Evolutionary conservation across 2,113 vertebrate genomes (phyloP).

Genomic region (Menidia beryllina): DNA sequence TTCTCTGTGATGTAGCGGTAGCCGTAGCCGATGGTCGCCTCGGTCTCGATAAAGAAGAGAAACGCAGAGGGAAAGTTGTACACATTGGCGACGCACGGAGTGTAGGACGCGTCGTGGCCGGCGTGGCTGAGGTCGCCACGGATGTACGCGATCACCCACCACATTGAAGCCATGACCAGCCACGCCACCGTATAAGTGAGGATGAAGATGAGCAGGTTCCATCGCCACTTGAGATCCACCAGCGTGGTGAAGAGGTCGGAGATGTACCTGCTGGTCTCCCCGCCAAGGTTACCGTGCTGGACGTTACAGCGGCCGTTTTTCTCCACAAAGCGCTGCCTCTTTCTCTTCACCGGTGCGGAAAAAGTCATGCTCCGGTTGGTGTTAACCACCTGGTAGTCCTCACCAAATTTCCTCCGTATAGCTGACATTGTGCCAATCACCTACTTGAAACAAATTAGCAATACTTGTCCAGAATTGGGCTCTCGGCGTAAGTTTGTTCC

Average conservation of each 20-base stretch:
- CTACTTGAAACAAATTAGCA: not conserved
- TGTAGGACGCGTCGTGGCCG: conserved; percentile 81
- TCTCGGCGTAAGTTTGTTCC: conserved; percentile 62
- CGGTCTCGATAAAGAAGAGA: conserved; percentile 91
- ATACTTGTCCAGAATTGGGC: conserved; percentile 25
- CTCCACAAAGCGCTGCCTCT: conserved; percentile 89
- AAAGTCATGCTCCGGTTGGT: conserved; percentile 69
- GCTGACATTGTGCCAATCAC: conserved; percentile 78
- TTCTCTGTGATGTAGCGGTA: conserved; percentile 90
- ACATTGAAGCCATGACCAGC: conserved; percentile 92
- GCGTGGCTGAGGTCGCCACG: conserved; percentile 85
- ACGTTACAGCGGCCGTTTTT: conserved; percentile 92
- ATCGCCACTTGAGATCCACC: conserved; percentile 93
- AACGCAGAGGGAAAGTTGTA: conserved; percentile 93
- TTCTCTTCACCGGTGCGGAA: conserved; percentile 82
- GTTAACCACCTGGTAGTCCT: conserved; percentile 87
- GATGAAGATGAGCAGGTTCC: conserved; percentile 91
- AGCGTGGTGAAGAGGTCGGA: conserved; percentile 90
- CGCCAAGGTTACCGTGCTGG: conserved; percentile 90
- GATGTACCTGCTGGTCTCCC: conserved; percentile 88
- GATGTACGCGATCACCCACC: conserved; percentile 91
- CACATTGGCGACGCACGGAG: conserved; percentile 89
- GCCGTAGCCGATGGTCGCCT: conserved; percentile 91
- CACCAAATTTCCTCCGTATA: conserved; percentile 86
- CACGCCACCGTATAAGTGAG: conserved; percentile 90